phyloP scores from a whole-genome alignment of 2,113 vertebrate genomes.

The Sigmodon hispidus region DNA sequence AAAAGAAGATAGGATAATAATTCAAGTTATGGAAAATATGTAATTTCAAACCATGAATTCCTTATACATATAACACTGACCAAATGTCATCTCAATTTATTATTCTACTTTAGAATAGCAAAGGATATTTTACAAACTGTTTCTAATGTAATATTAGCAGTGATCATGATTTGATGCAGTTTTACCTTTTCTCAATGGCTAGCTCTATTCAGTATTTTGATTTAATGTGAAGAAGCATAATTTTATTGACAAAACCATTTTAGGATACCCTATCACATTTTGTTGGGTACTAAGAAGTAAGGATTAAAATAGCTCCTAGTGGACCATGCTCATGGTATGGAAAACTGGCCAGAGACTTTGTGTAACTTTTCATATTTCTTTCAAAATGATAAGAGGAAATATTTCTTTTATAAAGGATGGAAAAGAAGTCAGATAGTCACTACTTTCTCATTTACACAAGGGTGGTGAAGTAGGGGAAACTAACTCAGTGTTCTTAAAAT shows the following conservation, averaged over 20 bases:
- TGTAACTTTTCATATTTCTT: neutral
- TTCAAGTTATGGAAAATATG: neutral
- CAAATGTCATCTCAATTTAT: neutral
- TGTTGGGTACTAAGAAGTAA: neutral
- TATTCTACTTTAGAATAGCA: neutral
- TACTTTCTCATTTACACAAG: neutral
- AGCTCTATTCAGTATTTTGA: constrained; percentile 1
- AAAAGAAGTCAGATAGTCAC: constrained; percentile 4
- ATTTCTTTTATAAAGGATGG: neutral
- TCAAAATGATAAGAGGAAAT: neutral
- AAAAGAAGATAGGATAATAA: neutral
- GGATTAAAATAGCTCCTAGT: neutral
- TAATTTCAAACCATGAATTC: neutral
- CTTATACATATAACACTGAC: neutral
- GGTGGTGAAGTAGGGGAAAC: neutral
- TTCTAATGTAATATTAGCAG: neutral
- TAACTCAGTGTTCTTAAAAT: neutral
- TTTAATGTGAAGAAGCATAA: neutral
- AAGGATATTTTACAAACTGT: neutral
- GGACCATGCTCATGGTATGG: neutral
- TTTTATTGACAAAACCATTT: neutral
- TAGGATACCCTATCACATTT: neutral
- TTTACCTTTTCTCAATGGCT: neutral
- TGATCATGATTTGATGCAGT: neutral
- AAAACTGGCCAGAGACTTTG: neutral